These are phyloP conservation scores for Ctenodactylus gundi DNA, from an alignment of 2,113 vertebrate species.

Conservation along the genomic window DNA sequence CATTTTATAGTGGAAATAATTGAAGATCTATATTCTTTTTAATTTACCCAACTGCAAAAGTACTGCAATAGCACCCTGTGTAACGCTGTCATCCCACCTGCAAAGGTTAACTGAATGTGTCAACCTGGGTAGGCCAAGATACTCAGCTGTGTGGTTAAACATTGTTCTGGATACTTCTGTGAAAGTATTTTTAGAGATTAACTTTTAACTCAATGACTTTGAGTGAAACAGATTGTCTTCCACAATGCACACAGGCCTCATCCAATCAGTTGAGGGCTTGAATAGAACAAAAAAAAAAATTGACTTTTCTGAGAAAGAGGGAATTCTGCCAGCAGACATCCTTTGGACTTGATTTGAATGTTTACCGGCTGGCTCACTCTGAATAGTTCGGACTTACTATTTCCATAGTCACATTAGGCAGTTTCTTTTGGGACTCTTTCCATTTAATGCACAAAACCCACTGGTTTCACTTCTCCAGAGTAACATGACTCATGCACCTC, in stretches of 20 bases:
- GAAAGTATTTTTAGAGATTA: neutral
- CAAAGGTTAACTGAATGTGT: neutral
- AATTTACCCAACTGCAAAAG: neutral
- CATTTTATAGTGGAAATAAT: neutral
- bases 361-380: neutral
- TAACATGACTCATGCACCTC: neutral
- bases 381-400: neutral
- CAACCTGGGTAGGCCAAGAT: neutral
- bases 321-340: neutral
- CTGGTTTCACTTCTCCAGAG: neutral
- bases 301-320: neutral
- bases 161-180: neutral
- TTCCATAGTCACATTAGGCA: neutral
- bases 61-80: neutral
- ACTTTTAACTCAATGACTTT: neutral
- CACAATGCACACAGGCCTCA: neutral
- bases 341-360: neutral
- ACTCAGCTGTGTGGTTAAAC: neutral
- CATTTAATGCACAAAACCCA: neutral
- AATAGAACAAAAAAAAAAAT: neutral
- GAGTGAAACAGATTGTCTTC: neutral
- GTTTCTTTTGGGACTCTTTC: no score
- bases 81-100: neutral
- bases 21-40: neutral
- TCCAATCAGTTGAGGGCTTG: neutral